phyloP scores from a whole-genome alignment of 2,888 invertebrate species.

The Leptarthrus brevirostris region DNA sequence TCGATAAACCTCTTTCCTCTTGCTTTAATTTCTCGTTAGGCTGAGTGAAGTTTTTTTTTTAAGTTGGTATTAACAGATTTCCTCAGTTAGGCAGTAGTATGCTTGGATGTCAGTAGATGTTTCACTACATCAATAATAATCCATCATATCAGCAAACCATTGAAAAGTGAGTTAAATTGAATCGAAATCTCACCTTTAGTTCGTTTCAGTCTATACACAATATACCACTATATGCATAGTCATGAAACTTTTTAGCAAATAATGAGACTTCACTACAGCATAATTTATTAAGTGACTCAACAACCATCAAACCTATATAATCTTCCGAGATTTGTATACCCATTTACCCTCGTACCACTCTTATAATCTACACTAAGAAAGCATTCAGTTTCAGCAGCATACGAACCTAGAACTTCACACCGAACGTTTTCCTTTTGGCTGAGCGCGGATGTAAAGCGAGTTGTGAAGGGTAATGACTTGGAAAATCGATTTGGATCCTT shows the following conservation, averaged over 20 bases:
- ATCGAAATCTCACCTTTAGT: too few relatives aligned
- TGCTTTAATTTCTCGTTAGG: too few relatives aligned
- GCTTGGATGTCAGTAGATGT: too few relatives aligned
- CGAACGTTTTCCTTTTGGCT: slow-evolving; percentile 15
- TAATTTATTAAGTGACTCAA: slow-evolving; percentile 43
- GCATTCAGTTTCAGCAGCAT: background rate
- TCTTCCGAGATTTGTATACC: background rate
- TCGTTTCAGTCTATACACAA: too few relatives aligned
- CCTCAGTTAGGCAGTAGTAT: too few relatives aligned
- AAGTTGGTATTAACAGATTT: too few relatives aligned
- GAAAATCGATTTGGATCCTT: slow-evolving; percentile 50
- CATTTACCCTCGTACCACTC: background rate
- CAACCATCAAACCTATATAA: background rate
- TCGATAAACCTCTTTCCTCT: too few relatives aligned
- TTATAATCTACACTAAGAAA: background rate
- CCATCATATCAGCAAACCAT: too few relatives aligned
- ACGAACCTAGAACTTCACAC: slow-evolving; percentile 13
- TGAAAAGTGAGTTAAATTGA: too few relatives aligned
- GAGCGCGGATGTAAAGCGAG: slow-evolving; percentile 10
- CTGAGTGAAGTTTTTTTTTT: too few relatives aligned
- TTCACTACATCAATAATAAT: too few relatives aligned
- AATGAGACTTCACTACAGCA: slow-evolving; percentile 17
- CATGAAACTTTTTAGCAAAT: slow-evolving; percentile 2
- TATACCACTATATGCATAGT: too few relatives aligned
- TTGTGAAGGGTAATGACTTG: slow-evolving; percentile 44